Conservation (phyloP, 2,113 vertebrate species). For the Rissa tridactyla region DNA sequence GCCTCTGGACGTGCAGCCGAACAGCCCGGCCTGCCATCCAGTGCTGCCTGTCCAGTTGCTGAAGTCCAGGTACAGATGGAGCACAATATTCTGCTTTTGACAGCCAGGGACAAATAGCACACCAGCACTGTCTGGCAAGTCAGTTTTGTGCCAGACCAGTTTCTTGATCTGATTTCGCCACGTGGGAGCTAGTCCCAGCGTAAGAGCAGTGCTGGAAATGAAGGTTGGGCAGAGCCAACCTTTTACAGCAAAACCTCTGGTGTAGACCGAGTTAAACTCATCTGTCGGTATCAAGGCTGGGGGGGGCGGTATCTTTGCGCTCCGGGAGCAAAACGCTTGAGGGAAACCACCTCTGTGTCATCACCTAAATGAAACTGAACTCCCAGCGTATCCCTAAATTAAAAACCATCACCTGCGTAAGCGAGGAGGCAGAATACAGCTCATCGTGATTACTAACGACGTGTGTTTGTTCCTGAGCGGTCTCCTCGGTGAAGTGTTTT, state of each 20-base stretch:
- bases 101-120: neutral
- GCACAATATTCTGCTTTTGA: neutral
- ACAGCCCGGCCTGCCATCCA: neutral
- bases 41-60: neutral
- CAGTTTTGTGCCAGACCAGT: neutral
- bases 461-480: neutral
- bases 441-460: neutral
- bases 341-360: constrained; percentile 31
- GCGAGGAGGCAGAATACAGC: neutral
- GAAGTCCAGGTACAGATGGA: neutral
- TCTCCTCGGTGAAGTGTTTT: neutral
- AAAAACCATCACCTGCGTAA: constrained; percentile 25
- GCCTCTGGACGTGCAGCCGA: too few relatives aligned
- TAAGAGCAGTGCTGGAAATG: neutral
- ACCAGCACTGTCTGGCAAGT: neutral
- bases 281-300: neutral
- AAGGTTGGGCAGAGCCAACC: neutral
- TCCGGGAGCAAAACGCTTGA: neutral
- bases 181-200: neutral
- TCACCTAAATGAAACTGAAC: neutral
- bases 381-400: constrained; percentile 15
- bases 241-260: neutral
- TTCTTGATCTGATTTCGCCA: neutral
- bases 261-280: neutral
- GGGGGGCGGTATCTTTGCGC: neutral